Evolutionary conservation across 2,797 vertebrate genomes (phyloP).

Genomic region (Acanthurus tractus): DNA sequence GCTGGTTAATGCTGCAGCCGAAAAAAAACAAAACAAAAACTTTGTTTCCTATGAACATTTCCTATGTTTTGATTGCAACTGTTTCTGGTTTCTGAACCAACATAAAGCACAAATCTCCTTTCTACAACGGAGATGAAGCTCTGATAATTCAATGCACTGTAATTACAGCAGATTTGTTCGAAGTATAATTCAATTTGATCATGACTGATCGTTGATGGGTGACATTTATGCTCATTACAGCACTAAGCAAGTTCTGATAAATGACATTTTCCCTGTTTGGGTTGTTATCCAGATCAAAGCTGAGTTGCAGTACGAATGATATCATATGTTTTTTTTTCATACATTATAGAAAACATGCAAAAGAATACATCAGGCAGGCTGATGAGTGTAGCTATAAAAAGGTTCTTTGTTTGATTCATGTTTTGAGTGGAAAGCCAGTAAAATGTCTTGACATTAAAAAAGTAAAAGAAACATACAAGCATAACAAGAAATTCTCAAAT

Average conservation of each 20-base stretch:
- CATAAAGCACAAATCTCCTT: neutral
- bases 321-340: conserved; percentile 12
- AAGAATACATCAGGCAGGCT: neutral
- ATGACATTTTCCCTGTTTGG: conserved; percentile 44
- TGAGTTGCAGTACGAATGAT: conserved; percentile 2
- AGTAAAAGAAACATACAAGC: neutral
- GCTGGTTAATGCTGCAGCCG: conserved; percentile 34
- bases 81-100: neutral
- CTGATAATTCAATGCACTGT: conserved; percentile 36
- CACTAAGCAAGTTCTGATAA: conserved; percentile 39
- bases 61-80: neutral
- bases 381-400: conserved; percentile 19
- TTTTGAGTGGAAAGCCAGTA: conserved; percentile 2
- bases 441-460: conserved; percentile 20
- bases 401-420: conserved; percentile 19
- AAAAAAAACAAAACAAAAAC: conserved; percentile 17
- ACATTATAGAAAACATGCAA: neutral
- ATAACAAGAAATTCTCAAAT: neutral
- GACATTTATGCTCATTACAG: conserved; percentile 59
- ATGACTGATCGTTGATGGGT: conserved; percentile 35
- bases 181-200: conserved; percentile 43
- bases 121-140: conserved; percentile 26
- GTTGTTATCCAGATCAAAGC: conserved; percentile 40
- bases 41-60: conserved; percentile 8
- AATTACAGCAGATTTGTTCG: conserved; percentile 50